Percentiles rank a stretch among this genome's conserved stretches.
Evolutionary conservation across 1,140 invertebrate species (phyloP).

Genomic region (Hetaerina americana): DNA sequence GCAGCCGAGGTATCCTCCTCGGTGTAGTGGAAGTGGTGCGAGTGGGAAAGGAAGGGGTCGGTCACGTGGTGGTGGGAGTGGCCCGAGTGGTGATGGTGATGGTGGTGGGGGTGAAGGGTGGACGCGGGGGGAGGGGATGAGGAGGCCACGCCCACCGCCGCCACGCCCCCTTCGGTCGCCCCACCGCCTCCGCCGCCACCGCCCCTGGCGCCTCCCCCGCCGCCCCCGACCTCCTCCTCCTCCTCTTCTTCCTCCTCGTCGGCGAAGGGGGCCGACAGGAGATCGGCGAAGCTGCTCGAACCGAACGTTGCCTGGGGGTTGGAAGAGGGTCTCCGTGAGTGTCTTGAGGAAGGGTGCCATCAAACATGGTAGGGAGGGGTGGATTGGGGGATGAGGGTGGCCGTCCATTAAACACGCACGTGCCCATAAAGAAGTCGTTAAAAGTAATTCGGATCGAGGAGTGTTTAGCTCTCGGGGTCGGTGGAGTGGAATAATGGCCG

Average conservation of each 20-base stretch:
- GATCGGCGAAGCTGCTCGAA: constrained; percentile 35
- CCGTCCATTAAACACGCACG: neutral
- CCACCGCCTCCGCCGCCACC: no score
- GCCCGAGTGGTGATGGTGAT: no score
- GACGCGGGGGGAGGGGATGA: neutral
- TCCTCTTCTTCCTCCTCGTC: neutral
- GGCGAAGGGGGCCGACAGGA: constrained; percentile 37
- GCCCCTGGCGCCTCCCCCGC: neutral
- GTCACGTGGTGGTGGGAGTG: neutral
- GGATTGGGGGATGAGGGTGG: neutral
- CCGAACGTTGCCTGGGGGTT: neutral
- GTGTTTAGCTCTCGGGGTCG: no score
- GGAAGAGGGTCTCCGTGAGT: no score
- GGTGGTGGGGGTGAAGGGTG: neutral
- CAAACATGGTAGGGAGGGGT: neutral
- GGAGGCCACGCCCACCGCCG: neutral
- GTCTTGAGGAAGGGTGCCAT: neutral
- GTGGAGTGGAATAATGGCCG: no score
- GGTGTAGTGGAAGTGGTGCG: constrained; percentile 26
- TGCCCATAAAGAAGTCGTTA: neutral
- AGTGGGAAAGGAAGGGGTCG: neutral
- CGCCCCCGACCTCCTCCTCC: neutral
- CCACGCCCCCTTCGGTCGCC: neutral
- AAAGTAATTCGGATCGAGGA: no score
- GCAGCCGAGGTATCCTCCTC: constrained; percentile 27